A percentile compares a stretch with the other conserved stretches of the same genome.
Evolutionary conservation across 1,140 invertebrate species (phyloP).

Genomic region (Hycleus phaleratus): DNA sequence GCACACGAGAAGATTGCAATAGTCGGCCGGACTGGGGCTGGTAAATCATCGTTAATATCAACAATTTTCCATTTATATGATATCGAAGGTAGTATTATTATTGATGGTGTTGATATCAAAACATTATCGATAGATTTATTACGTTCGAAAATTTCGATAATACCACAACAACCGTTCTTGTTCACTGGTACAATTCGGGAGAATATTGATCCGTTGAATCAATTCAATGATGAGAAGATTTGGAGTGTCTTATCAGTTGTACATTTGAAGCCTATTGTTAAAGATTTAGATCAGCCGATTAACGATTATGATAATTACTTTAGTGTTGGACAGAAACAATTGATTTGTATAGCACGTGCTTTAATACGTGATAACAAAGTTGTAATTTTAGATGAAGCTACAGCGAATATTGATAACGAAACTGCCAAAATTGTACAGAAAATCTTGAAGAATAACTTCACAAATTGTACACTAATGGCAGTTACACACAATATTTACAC

Average conservation of each 20-base stretch:
- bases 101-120: slow-evolving; percentile 41
- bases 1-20: slow-evolving; percentile 57
- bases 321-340: slow-evolving; percentile 50
- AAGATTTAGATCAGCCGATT: slow-evolving; percentile 39
- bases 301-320: slow-evolving; percentile 51
- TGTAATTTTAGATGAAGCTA: slow-evolving; percentile 65
- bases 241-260: slow-evolving; percentile 78
- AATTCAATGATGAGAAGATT: slow-evolving; percentile 62
- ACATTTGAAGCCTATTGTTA: slow-evolving; percentile 53
- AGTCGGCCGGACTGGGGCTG: slow-evolving; percentile 66
- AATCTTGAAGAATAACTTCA: no score
- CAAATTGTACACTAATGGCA: no score
- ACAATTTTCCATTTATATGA: slow-evolving; percentile 55
- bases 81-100: slow-evolving; percentile 2
- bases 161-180: slow-evolving; percentile 75
- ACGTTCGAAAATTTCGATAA: slow-evolving; percentile 63
- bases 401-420: slow-evolving; percentile 44
- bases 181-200: slow-evolving; percentile 72
- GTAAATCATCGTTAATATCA: slow-evolving; percentile 68
- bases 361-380: slow-evolving; percentile 54
- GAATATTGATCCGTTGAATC: slow-evolving; percentile 78
- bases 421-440: no score
- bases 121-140: slow-evolving; percentile 59
- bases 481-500: no score
- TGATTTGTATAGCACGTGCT: slow-evolving; percentile 51